Base-by-base conservation (phyloP, 2,888 invertebrate species). In the Saturnia pavonia region DNA sequence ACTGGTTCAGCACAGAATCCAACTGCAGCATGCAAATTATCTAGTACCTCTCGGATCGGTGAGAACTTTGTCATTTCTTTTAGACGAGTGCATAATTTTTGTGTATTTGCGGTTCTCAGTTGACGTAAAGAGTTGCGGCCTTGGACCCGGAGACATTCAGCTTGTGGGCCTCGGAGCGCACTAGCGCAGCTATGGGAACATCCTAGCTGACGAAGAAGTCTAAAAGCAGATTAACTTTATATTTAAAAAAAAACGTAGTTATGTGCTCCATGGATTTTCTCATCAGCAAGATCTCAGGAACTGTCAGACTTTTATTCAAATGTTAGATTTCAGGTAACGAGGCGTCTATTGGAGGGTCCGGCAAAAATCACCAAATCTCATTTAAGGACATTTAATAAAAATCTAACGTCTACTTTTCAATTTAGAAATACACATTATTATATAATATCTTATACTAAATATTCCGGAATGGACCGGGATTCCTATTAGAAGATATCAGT, bases 1-100 rank as follows among this genome's bases (percentile, higher is more conserved):
- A 96, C 96, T 16, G 98, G 98, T 88, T 99, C 99, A 54, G 97
- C 96, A 71, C 99, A 99, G 89, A 98, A 99, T 9, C 99, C 99
- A 69, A 99, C 96, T 79, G 99, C 97, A 0, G 99, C 96, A 87
- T 99, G 99, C 74, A 99, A 96, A 83, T 99, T 97, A 83, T 99
- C 99, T 71, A 99, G 91, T 12, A 99, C 95, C 75, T 98, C 98
- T 25, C 96, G 94, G 45, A 99, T 94, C 0, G 97, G 96, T 43
- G 97, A 96, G 2, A 95, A 95, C 76, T 96, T 96, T 0, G 99
- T 96, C 94, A 98, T 97, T 75, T 97, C 96, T 72, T 96, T 94
- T 43, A 95, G 82, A n/a, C 95, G 93, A 0, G 87, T 82, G 8
- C 95, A 94, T 74, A 94, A 93, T 45, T 95, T 95, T 11, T 91